These are phyloP conservation scores for Sinocyclocheilus rhinocerous DNA, from an alignment of 2,113 vertebrate species.

Conservation along the genomic window DNA sequence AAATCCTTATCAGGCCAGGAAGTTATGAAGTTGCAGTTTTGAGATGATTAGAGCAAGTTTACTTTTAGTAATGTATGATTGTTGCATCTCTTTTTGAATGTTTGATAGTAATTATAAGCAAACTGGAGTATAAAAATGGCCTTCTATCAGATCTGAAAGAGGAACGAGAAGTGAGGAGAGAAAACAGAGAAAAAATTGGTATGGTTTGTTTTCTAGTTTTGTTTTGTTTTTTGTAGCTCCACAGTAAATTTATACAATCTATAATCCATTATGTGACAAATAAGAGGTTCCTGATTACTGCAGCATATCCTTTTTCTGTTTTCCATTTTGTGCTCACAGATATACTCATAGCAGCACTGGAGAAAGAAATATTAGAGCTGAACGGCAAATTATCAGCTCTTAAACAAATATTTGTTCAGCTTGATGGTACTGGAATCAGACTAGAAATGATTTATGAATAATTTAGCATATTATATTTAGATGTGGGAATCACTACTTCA, in stretches of 20 bases:
- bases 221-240: too few species aligned
- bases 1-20: not conserved
- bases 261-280: not conserved
- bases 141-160: not conserved
- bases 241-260: not conserved
- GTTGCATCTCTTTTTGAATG: not conserved
- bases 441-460: not conserved
- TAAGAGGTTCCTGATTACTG: not conserved
- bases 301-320: not conserved
- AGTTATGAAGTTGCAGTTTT: not conserved
- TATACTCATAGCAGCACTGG: not conserved
- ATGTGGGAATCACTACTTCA: not conserved
- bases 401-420: not conserved
- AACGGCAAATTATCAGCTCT: not conserved
- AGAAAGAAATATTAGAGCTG: constrained; percentile 5
- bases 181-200: not conserved
- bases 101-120: not conserved
- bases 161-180: not conserved
- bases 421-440: not conserved
- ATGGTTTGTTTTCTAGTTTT: not conserved
- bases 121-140: not conserved
- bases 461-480: not conserved
- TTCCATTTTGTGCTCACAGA: not conserved
- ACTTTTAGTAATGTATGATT: too few species aligned
- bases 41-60: not conserved